Evolutionary conservation across 2,113 vertebrate species (phyloP), one percentile per base, ranked within the genome.

Genomic region (Nesoenas mayeri): DNA sequence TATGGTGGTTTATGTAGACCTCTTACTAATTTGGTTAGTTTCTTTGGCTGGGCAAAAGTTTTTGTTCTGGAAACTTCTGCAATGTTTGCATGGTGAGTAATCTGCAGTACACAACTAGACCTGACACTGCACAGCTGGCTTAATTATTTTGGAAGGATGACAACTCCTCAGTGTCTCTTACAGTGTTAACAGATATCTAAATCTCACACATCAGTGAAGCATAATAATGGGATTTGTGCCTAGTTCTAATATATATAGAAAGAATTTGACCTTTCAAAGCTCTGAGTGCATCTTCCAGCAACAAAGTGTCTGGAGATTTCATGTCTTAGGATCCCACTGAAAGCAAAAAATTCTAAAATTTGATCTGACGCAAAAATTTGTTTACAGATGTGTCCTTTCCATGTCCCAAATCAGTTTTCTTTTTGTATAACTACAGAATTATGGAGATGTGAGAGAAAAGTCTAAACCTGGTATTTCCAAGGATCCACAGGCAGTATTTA

Each of bases 1-100:
- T 11, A 5, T 20, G 15, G 2, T 19, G 3, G n/a, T 83, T 86
- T 32, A 22, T 2, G 0, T 13, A 48, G n/a, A 12, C 48, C 6
- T 62, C 31, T 38, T 26, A 12, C 31, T 42, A 67, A 29, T n/a
- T 67, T 51, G 8, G 6, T 56, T 60, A 15, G 47, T 57, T 79
- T 25, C 21, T 78, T 61, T 38, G 12, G 2, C 36, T 74, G 12
- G 9, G 40, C 15, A 70, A 38, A 58, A 18, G 21, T 79, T 93
- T 11, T 54, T 28, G 9, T 61, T 71, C 18, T 70, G 25, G 32
- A 73, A 51, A 58, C 42, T 51, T 86, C 38, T 62, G 18, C 10
- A 47, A 1, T 5, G 15, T 47, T 58, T 56, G 9, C 5, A 1
- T 8, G 8, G 18, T 38, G 48, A 65, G 7, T 22, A 53, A 36